phyloP scores from a whole-genome alignment of 1,140 invertebrate genomes.

The Procambarus virginalis region DNA sequence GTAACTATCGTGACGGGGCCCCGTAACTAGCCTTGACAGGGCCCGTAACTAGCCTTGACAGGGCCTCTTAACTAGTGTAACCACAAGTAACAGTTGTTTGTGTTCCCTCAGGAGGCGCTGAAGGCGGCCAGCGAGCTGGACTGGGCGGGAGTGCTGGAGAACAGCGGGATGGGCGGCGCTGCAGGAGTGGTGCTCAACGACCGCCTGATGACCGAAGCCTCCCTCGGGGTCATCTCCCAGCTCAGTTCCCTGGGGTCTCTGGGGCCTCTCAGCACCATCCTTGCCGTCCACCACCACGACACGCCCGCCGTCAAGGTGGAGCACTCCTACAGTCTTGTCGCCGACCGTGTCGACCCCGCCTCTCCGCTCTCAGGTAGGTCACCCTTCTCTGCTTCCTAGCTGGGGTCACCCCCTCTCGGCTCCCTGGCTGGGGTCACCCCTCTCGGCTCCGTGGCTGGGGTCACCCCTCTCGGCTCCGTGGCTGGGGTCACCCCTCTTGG shows the following conservation, averaged over 20 bases:
- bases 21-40: no score
- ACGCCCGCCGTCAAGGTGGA: constrained; percentile 41
- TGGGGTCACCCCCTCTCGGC: no score
- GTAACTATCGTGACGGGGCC: no score
- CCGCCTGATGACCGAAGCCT: constrained; percentile 46
- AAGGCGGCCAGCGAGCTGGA: constrained; percentile 24
- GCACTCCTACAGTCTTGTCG: constrained; percentile 50
- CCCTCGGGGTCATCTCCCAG: constrained; percentile 54
- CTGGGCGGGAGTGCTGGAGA: constrained; percentile 26
- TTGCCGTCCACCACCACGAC: not conserved
- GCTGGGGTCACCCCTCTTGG: no score
- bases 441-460: no score
- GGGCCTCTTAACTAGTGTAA: no score
- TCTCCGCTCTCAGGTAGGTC: constrained; percentile 49
- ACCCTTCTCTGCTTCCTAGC: not conserved
- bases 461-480: no score
- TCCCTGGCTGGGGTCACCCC: no score
- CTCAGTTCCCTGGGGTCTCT: constrained; percentile 41
- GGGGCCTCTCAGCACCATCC: constrained; percentile 5
- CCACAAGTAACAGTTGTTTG: not conserved
- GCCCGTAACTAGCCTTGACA: no score
- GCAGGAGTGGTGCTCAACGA: constrained; percentile 50
- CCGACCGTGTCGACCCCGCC: not conserved
- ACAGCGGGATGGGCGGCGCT: not conserved
- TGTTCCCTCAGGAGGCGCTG: constrained; percentile 31